Evolutionary conservation across 1,140 invertebrate genomes (phyloP).

Genomic region (Oryctes rhinoceros): DNA sequence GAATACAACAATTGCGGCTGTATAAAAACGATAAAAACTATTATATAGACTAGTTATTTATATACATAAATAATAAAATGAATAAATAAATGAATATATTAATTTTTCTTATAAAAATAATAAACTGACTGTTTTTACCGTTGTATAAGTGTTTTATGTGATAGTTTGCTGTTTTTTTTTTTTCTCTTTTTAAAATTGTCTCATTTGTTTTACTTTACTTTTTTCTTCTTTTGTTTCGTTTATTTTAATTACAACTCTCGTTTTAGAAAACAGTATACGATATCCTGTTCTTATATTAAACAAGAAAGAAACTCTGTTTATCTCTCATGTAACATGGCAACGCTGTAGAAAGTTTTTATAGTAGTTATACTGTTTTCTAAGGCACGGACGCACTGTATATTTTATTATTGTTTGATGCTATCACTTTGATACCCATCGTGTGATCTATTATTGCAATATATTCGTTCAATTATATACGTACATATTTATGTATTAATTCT

Average conservation of each 20-base stretch:
- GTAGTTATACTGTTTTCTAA: too few species aligned
- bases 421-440: neutral
- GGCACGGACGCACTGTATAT: too few species aligned
- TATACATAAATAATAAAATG: slow-evolving; percentile 34
- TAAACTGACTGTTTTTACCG: slow-evolving; percentile 44
- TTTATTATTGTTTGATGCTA: neutral
- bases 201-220: neutral
- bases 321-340: too few species aligned
- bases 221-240: neutral
- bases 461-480: slow-evolving; percentile 20
- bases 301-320: too few species aligned
- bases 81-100: slow-evolving; percentile 35
- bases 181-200: neutral
- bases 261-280: neutral
- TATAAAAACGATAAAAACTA: slow-evolving; percentile 39
- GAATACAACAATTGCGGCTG: slow-evolving; percentile 32
- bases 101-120: slow-evolving; percentile 38
- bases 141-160: slow-evolving; percentile 36
- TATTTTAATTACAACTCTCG: too few species aligned
- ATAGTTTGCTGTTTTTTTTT: slow-evolving; percentile 8
- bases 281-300: neutral
- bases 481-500: slow-evolving; percentile 19
- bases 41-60: slow-evolving; percentile 41
- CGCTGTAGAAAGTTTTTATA: too few species aligned
- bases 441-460: slow-evolving; percentile 16